Base-by-base conservation (phyloP, 2,888 invertebrate species). In the Notodonta dromedarius region DNA sequence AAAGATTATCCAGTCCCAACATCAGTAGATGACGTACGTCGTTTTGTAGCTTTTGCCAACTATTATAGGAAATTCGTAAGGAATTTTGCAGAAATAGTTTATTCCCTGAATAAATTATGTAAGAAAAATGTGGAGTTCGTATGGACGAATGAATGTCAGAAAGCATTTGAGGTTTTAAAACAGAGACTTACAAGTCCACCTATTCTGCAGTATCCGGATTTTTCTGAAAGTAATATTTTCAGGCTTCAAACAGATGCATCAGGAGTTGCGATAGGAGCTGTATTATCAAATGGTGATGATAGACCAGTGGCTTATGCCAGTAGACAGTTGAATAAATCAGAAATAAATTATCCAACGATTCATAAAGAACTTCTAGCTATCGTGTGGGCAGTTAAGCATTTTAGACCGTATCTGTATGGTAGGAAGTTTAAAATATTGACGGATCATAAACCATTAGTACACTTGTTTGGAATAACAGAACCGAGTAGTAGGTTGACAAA, bases 371-470 rank as follows among this genome's bases (percentile, higher is more conserved):
- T 68, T 5, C 48, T 64, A 56, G 65, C 69, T 8, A 59, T 67
- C 51, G 60, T 65, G 2, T 69, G 69, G 69, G 24, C 40, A 12
- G 61, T 69, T 9, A 69, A 66, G 53, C 58, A 68, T 56, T 69
- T 70, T 58, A 42, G 69, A 9, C 67, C 63, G 1, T 67, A 72
- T 58, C 9, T 69, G n/a, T 69, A 63, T 58, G 69, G 69, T n/a
- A 48, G 58, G 32, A 56, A 54, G 24, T 65, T 66, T 50, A 61
- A 9, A 51, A 66, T 70, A 16, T 8, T 32, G 11, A 69, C 66
- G 0, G 71, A 67, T 16, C 69, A 71, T 53, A 60, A 54, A 56
- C 65, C 60, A 4, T 24, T 66, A 12, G 48, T 68, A 24, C 63
- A 67, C 56, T 53, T 70, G 52, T 65, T 66, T 60, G 24, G 12